phyloP scores from a whole-genome alignment of 2,113 vertebrate species.

The Abramis brama region DNA sequence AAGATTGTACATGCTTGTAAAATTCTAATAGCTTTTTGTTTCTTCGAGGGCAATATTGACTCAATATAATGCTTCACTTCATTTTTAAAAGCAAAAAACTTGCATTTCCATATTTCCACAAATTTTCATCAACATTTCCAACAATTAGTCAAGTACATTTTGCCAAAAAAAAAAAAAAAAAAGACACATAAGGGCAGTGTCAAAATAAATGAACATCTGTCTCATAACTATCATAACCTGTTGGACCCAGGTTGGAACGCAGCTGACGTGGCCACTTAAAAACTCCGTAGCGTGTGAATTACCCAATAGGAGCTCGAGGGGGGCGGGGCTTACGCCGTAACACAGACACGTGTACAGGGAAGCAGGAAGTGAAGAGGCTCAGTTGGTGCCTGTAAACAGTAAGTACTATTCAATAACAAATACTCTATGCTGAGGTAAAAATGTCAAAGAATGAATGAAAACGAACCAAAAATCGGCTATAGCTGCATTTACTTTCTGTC shows the following conservation, averaged over 20 bases:
- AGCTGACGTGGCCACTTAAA: slow-evolving; percentile 11
- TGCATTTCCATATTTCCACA: no score
- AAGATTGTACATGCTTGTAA: no score
- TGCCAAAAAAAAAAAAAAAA: no score
- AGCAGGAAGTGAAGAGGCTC: slow-evolving; percentile 77
- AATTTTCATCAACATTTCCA: no score
- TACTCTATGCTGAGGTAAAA: neutral
- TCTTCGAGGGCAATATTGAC: no score
- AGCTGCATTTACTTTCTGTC: neutral
- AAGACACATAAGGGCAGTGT: no score
- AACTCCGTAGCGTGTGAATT: neutral
- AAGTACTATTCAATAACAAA: slow-evolving; percentile 53
- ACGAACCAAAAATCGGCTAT: neutral
- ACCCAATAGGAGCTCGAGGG: slow-evolving; percentile 54
- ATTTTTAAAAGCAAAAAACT: no score
- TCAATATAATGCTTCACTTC: no score
- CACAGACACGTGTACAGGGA: slow-evolving; percentile 75
- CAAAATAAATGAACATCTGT: no score
- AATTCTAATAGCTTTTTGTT: no score
- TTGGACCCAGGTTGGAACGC: neutral
- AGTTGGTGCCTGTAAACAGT: slow-evolving; percentile 57
- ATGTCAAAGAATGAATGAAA: slow-evolving; percentile 23
- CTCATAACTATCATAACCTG: no score
- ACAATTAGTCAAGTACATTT: no score
- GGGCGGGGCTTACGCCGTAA: slow-evolving; percentile 62